Percentiles rank a stretch among this genome's conserved stretches.
Evolutionary conservation across 2,888 invertebrate genomes (phyloP).

Genomic region (Brachypterus glaber): DNA sequence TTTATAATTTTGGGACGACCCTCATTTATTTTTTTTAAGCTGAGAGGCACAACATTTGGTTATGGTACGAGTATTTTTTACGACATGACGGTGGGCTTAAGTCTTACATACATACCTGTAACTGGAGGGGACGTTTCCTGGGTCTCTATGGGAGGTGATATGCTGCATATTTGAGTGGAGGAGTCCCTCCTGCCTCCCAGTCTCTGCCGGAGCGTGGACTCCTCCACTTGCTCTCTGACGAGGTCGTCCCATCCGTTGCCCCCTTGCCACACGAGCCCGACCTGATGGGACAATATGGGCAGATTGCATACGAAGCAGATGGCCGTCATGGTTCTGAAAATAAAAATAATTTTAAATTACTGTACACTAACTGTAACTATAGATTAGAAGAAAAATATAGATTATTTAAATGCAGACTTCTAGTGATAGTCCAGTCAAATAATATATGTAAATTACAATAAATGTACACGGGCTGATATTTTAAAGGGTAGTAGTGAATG

Average conservation of each 20-base stretch:
- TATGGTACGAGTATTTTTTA: too few relatives aligned
- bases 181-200: conserved; percentile 81
- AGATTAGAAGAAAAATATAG: too few relatives aligned
- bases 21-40: too few relatives aligned
- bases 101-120: conserved; percentile 46
- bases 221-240: conserved; percentile 69
- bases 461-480: too few relatives aligned
- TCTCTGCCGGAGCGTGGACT: conserved; percentile 73
- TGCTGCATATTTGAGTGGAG: conserved; percentile 78
- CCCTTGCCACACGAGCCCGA: conserved; percentile 87
- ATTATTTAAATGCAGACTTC: too few relatives aligned
- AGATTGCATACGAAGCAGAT: conserved; percentile 95
- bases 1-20: too few relatives aligned
- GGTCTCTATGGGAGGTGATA: conserved; percentile 67
- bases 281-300: conserved; percentile 89
- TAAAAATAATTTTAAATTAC: too few relatives aligned
- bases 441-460: too few relatives aligned
- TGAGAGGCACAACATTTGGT: too few relatives aligned
- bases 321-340: conserved; percentile 80
- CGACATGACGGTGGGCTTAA: conserved; percentile 65
- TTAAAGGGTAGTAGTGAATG: too few relatives aligned
- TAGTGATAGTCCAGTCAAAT: too few relatives aligned
- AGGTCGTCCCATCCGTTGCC: conserved; percentile 93
- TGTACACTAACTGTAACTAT: too few relatives aligned
- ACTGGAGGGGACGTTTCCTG: conserved; percentile 62